Evolutionary conservation across 2,797 vertebrate genomes (phyloP), one percentile per base, ranked within the genome.

Genomic region (Etheostoma perlongum): DNA sequence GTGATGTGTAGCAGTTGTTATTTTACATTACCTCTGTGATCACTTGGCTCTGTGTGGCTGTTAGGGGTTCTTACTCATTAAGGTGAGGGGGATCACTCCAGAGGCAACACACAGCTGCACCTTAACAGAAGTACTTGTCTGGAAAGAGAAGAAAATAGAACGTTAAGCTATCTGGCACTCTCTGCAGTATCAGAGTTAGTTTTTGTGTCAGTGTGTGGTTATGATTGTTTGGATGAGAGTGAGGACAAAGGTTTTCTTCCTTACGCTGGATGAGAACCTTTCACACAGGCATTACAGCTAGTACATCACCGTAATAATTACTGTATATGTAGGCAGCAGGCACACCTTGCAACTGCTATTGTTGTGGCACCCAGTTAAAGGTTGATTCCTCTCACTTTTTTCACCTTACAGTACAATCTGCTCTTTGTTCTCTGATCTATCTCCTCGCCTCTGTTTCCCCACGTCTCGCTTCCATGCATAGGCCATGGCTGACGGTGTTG

Each of bases 401-500:
- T 15, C 13, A 15, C 63, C 19, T 64, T 25, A 13, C 10, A 40
- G 36, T 40, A 40, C 27, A 47, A 33, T 63, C 13, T 40, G 4
- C 51, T 52, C 23, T 72, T 65, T 30, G 36, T 65, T 77, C 33
- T 40, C 4, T 0, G 0, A 23, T 64, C 14, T 71, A 9, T 44
- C 70, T 63, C 6, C 25, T 57, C n/a, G 54, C 14, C 36, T 71
- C 30, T 70, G 69, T 82, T 79, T 79, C 72, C 52, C 63, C 49
- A 25, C 1, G 72, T 88, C 82, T 85, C 52, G 46, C 87, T 83
- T 81, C 76, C 44, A 18, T 79, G 85, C 61, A 18, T 83, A 21
- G 78, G 73, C 79, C 83, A 72, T 73, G 82, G 81, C 85, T 77
- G 81, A 89, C 69, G 44, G 89, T 71, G 85, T 91, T 88, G 76